A percentile compares a stretch with the other conserved stretches of the same genome.
phyloP scores from a whole-genome alignment of 92 coral and sea anemone genomes.

The Siderastrea siderea region DNA sequence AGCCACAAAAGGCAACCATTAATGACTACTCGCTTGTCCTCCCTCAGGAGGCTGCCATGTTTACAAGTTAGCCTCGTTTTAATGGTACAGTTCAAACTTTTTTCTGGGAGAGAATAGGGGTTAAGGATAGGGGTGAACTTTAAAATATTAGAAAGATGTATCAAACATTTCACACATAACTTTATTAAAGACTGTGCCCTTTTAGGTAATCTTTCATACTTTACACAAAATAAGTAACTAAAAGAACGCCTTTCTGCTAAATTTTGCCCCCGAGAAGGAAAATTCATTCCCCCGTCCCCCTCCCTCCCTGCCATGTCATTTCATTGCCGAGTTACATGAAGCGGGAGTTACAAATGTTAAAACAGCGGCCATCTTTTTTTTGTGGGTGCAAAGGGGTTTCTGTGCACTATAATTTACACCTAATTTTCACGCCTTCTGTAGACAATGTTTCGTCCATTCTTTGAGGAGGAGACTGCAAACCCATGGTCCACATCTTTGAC shows the following conservation, averaged over 20 bases:
- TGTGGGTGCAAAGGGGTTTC: background rate
- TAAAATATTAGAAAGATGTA: background rate
- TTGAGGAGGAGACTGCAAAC: constrained; percentile 58
- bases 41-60: constrained; percentile 14
- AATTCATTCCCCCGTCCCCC: background rate
- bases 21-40: background rate
- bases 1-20: background rate
- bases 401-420: background rate
- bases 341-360: constrained; percentile 38
- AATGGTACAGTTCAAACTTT: background rate
- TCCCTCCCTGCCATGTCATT: background rate
- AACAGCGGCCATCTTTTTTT: background rate
- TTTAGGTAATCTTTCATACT: too few relatives aligned
- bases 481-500: constrained; percentile 97
- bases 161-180: too few relatives aligned
- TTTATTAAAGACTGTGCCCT: too few relatives aligned
- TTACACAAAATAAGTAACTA: too few relatives aligned
- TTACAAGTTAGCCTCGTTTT: constrained; percentile 17
- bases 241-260: too few relatives aligned
- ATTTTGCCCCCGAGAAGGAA: background rate
- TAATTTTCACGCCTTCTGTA: background rate
- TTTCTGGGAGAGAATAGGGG: background rate
- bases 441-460: constrained; percentile 50
- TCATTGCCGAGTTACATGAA: background rate
- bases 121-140: background rate